phyloP scores from a whole-genome alignment of 2,888 invertebrate species.

The Perizoma affinitatum region DNA sequence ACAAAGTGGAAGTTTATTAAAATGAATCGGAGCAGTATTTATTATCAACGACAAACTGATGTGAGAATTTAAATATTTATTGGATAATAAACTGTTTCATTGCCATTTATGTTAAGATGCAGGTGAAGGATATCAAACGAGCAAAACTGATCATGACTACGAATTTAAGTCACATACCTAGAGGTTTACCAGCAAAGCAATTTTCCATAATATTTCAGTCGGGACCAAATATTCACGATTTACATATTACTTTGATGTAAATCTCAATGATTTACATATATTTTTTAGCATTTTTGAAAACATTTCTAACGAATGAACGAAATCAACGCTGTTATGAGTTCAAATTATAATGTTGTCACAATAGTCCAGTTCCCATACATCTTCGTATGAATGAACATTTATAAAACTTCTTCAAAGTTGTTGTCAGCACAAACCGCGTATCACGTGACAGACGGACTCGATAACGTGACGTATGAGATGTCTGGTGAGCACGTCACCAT shows the following conservation, averaged over 20 bases:
- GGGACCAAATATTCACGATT: too few species aligned
- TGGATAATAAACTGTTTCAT: conserved; percentile 11
- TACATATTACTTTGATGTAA: too few species aligned
- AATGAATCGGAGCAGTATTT: conserved; percentile 37
- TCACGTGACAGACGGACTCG: conserved; percentile 12
- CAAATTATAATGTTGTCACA: too few species aligned
- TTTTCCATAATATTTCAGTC: too few species aligned
- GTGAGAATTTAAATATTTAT: conserved; percentile 35
- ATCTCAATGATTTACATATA: too few species aligned
- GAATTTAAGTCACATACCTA: too few species aligned
- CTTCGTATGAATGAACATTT: conserved; percentile 1
- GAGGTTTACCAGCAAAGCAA: too few species aligned
- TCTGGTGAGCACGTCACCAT: background rate
- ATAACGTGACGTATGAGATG: conserved; percentile 15
- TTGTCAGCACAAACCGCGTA: conserved; percentile 6
- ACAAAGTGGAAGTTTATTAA: conserved; percentile 41
- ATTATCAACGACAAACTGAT: conserved; percentile 26
- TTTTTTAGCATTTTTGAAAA: too few species aligned
- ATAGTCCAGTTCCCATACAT: background rate
- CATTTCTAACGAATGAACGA: too few species aligned
- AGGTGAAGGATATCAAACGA: too few species aligned
- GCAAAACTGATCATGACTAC: too few species aligned
- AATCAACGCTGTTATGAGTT: too few species aligned
- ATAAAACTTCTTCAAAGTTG: conserved; percentile 2
- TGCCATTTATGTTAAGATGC: background rate